These are phyloP conservation scores for Volucella bombylans DNA, from an alignment of 2,888 invertebrate species.

Conservation along the genomic window DNA sequence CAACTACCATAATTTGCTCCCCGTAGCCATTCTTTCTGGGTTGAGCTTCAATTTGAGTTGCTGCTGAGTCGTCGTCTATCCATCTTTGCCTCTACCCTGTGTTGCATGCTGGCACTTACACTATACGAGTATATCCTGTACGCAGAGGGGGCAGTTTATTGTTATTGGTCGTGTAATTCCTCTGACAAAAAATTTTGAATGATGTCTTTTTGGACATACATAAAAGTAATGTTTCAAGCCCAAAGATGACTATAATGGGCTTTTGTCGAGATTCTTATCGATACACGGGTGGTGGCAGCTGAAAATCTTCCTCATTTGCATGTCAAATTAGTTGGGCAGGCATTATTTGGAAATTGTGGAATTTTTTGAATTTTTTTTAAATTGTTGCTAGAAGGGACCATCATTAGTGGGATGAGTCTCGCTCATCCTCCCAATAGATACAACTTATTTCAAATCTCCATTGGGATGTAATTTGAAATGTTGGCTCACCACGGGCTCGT, in stretches of 20 bases:
- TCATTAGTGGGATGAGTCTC: no score
- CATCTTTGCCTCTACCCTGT: neutral
- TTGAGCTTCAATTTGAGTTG: slow-evolving; percentile 62
- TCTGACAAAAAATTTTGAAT: slow-evolving; percentile 70
- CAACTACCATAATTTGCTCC: slow-evolving; percentile 72
- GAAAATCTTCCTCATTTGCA: slow-evolving; percentile 59
- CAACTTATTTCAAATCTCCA: no score
- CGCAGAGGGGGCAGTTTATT: slow-evolving; percentile 11
- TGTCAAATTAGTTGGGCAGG: slow-evolving; percentile 42
- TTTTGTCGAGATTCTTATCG: slow-evolving; percentile 57
- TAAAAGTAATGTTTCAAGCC: slow-evolving; percentile 65
- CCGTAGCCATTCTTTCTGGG: slow-evolving; percentile 67
- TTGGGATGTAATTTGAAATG: no score
- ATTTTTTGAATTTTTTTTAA: neutral
- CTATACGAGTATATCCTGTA: neutral
- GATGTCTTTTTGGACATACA: slow-evolving; percentile 68
- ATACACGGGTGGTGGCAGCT: slow-evolving; percentile 23
- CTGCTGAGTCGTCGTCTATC: neutral
- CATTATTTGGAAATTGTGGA: slow-evolving; percentile 10
- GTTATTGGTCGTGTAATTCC: slow-evolving; percentile 36
- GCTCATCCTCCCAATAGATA: no score
- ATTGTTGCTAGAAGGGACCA: no score
- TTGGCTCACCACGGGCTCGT: no score
- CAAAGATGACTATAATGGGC: slow-evolving; percentile 68
- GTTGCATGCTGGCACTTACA: no score